Percentiles rank a stretch among this genome's conserved stretches.
Conservation (phyloP, 2,888 invertebrate genomes). For the Yponomeuta plumbellus region DNA sequence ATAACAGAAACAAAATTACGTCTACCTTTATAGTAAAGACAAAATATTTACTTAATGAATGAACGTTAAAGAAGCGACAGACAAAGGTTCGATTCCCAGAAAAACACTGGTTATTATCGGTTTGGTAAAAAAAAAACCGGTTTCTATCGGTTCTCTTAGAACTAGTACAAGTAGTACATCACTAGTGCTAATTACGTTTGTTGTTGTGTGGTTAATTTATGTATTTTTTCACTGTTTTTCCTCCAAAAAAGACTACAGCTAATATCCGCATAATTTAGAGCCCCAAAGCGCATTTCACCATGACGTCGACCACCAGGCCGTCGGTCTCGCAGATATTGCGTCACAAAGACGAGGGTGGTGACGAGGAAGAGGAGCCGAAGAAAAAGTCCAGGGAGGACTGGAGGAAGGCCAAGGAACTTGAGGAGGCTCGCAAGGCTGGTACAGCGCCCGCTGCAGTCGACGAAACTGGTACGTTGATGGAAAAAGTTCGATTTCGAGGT, state of each 20-base stretch:
- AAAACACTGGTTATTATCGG: too few relatives aligned
- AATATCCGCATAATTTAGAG: background rate
- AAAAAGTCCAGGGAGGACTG: constrained; percentile 96
- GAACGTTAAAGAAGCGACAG: too few relatives aligned
- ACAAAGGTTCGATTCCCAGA: too few relatives aligned
- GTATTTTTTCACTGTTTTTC: background rate
- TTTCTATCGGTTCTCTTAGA: too few relatives aligned
- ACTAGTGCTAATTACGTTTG: background rate
- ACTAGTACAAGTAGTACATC: too few relatives aligned
- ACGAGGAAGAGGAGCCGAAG: constrained; percentile 82
- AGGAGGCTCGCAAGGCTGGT: constrained; percentile 97
- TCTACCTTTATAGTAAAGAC: too few relatives aligned
- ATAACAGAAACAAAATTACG: too few relatives aligned
- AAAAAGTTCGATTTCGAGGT: background rate
- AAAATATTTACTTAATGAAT: too few relatives aligned
- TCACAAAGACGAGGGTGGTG: constrained; percentile 76
- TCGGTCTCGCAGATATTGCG: constrained; percentile 86
- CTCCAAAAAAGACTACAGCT: background rate
- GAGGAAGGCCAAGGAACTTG: constrained; percentile 97
- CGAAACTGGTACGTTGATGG: constrained; percentile 74
- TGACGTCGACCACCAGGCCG: constrained; percentile 58
- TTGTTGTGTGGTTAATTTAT: background rate
- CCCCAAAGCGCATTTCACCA: background rate
- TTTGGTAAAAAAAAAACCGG: too few relatives aligned
- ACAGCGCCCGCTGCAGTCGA: constrained; percentile 94